Evolutionary conservation across 2,888 invertebrate genomes (phyloP).

Genomic region (Drosophila phalerata): DNA sequence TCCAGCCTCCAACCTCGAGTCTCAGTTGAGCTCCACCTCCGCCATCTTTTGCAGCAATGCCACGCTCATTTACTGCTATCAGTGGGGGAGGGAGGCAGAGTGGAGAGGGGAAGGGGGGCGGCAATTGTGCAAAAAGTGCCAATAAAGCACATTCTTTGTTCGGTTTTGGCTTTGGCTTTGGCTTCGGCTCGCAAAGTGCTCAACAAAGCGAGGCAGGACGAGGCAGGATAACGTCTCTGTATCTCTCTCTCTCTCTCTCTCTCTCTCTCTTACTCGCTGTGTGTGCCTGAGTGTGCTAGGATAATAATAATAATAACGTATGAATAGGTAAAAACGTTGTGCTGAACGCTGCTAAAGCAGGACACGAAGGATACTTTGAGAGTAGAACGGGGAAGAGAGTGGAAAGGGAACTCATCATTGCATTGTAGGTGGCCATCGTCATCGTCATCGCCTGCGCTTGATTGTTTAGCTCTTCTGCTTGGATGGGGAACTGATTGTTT

Average conservation of each 20-base stretch:
- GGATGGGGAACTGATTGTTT: conserved; percentile 58
- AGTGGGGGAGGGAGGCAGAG: conserved; percentile 7
- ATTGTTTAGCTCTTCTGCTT: conserved; percentile 73
- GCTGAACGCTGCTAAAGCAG: conserved; percentile 38
- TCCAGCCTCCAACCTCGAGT: conserved; percentile 23
- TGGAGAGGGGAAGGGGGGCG: conserved; percentile 19
- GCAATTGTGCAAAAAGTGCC: conserved; percentile 84
- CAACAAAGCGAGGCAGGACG: conserved; percentile 72
- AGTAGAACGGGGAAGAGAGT: neutral
- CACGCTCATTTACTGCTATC: conserved; percentile 75
- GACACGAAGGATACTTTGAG: conserved; percentile 1
- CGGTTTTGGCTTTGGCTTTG: conserved; percentile 41
- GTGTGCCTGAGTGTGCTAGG: conserved; percentile 61
- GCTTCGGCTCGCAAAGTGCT: conserved; percentile 78
- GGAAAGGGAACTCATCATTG: conserved; percentile 50
- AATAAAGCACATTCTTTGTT: conserved; percentile 85
- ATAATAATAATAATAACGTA: conserved; percentile 81
- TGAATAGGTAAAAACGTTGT: conserved; percentile 82
- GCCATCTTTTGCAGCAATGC: conserved; percentile 33
- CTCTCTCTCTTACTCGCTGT: conserved; percentile 23
- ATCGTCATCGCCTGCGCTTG: conserved; percentile 64
- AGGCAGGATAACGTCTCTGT: conserved; percentile 63
- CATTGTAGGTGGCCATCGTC: conserved; percentile 68
- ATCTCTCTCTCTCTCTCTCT: conserved; percentile 48
- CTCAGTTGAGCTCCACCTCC: conserved; percentile 22